These are phyloP conservation scores for Gortyna flavago DNA, from an alignment of 2,888 invertebrate species.

Conservation along the genomic window DNA sequence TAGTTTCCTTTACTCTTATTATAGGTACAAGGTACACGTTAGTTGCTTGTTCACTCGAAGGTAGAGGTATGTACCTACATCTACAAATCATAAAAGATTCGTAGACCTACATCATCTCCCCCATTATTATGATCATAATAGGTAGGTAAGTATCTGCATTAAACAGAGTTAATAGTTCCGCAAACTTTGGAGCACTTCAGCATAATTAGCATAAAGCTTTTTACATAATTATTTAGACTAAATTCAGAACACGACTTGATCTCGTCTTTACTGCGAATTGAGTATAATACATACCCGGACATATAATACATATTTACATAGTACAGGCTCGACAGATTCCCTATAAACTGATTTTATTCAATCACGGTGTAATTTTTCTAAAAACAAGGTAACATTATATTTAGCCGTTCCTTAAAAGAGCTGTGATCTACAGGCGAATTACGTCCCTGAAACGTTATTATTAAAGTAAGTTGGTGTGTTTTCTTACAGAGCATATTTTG, in stretches of 20 bases:
- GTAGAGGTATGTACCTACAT: too few species aligned
- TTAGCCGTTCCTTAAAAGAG: too few species aligned
- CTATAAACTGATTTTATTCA: background rate
- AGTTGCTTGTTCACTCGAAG: background rate
- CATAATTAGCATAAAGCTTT: conserved; percentile 9
- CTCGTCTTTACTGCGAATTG: background rate
- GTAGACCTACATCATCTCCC: background rate
- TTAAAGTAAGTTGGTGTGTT: background rate
- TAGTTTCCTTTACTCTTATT: background rate
- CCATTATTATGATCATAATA: conserved; percentile 11
- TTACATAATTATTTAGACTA: conserved; percentile 10
- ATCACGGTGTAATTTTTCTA: background rate
- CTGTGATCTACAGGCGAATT: background rate
- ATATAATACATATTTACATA: background rate
- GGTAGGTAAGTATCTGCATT: background rate
- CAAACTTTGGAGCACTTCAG: conserved; percentile 30
- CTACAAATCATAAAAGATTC: too few species aligned
- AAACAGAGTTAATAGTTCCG: conserved; percentile 13
- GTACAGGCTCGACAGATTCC: background rate
- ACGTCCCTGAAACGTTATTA: background rate
- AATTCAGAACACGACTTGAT: background rate
- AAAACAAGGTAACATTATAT: background rate
- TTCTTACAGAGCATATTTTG: background rate
- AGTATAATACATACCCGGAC: background rate
- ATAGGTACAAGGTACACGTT: background rate